Evolutionary conservation across 35 echinoderm and acorn worm genomes (phyloP).

Genomic region (Patiria miniata): DNA sequence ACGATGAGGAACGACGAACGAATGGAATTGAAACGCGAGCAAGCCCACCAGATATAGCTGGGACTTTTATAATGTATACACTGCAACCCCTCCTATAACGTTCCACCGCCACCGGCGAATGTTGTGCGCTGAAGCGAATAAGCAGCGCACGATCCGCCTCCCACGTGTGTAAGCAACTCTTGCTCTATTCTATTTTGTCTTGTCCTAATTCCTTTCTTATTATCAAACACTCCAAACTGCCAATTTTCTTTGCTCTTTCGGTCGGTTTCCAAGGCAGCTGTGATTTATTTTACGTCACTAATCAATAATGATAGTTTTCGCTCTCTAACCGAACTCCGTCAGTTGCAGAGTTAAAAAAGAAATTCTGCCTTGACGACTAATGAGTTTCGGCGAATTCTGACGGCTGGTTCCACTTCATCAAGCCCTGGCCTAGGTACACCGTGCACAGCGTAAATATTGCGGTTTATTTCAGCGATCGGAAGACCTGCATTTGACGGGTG

Average conservation of each 20-base stretch:
- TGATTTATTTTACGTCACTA: neutral
- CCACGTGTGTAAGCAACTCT: neutral
- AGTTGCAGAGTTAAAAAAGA: neutral
- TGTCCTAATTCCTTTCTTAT: neutral
- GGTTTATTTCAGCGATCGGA: neutral
- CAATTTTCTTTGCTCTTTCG: neutral
- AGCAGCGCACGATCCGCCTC: neutral
- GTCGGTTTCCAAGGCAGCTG: neutral
- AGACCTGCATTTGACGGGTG: slow-evolving; percentile 16
- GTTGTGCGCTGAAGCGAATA: neutral
- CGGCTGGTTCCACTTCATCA: slow-evolving; percentile 16
- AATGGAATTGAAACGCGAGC: no score
- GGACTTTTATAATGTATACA: no score
- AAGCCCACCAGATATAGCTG: no score
- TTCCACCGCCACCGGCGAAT: no score
- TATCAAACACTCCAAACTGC: no score
- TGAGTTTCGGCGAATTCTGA: slow-evolving; percentile 8
- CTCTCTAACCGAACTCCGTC: neutral
- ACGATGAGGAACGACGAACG: no score
- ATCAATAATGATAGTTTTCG: neutral
- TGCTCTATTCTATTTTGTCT: neutral
- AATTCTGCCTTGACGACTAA: neutral
- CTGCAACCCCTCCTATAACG: no score
- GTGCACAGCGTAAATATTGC: slow-evolving; percentile 8
- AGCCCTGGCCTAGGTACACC: slow-evolving; percentile 5